Evolutionary conservation across 2,113 vertebrate species (phyloP).

Genomic region (Phalacrocorax pelagicus): DNA sequence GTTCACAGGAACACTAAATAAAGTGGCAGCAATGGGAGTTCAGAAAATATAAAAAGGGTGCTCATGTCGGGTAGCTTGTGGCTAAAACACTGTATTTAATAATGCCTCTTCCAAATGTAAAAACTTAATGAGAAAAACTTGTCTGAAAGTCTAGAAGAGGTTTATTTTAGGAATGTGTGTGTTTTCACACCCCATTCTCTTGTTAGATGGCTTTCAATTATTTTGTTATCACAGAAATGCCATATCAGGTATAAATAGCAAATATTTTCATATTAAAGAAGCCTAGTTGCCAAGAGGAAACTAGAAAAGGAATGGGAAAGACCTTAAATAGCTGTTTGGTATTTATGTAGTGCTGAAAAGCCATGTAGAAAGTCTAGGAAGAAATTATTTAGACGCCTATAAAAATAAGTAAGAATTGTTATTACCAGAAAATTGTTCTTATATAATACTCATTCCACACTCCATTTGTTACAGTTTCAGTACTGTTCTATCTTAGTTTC

Average conservation of each 20-base stretch:
- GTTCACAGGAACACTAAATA: conserved; percentile 40
- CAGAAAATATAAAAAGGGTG: not conserved
- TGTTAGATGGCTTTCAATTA: conserved; percentile 18
- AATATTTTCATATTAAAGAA: not conserved
- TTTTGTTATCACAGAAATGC: not conserved
- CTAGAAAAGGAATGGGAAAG: not conserved
- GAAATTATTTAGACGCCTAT: conserved; percentile 36
- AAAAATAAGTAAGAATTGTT: conserved; percentile 55
- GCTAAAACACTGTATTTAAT: conserved; percentile 37
- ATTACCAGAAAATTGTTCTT: conserved; percentile 21
- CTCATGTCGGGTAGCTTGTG: conserved; percentile 27
- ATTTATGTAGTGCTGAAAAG: conserved; percentile 36
- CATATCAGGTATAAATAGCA: not conserved
- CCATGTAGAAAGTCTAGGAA: not conserved
- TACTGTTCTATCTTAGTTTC: not conserved
- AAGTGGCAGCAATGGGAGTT: conserved; percentile 34
- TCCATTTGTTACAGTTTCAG: conserved; percentile 40
- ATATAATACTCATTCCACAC: conserved; percentile 28
- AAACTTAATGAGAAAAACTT: conserved; percentile 47
- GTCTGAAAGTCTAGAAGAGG: conserved; percentile 31
- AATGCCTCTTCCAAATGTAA: conserved; percentile 51
- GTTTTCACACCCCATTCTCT: conserved; percentile 29
- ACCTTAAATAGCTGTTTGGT: conserved; percentile 1
- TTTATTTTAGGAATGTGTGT: not conserved
- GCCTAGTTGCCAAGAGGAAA: not conserved